Conservation (phyloP, 2,888 invertebrate genomes). For the Cyaniris semiargus region DNA sequence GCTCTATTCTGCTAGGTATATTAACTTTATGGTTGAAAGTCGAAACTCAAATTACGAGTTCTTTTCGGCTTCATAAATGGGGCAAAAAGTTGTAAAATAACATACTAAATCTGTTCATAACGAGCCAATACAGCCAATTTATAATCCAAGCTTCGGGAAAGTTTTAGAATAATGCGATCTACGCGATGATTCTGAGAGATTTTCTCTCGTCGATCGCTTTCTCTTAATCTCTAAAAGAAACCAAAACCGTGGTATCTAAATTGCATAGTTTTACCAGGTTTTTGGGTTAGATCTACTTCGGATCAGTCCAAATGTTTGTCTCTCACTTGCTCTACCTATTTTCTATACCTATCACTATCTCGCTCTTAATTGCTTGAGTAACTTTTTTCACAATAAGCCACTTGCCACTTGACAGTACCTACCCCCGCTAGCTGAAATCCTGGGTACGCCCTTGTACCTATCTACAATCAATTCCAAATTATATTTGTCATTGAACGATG, state of each 20-base stretch:
- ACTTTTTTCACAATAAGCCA: too few species aligned
- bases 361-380: too few species aligned
- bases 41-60: not conserved
- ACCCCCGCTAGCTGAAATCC: too few species aligned
- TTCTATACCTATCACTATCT: too few species aligned
- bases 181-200: not conserved
- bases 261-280: not conserved
- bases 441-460: too few species aligned
- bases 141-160: not conserved
- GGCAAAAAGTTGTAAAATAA: not conserved
- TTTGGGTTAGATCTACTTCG: not conserved
- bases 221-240: not conserved
- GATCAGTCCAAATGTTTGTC: too few species aligned
- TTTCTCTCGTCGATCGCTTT: not conserved
- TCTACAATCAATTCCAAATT: not conserved
- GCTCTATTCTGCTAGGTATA: too few species aligned
- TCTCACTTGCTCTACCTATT: too few species aligned
- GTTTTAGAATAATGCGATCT: constrained; percentile 13
- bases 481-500: constrained; percentile 18
- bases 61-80: not conserved
- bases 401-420: too few species aligned
- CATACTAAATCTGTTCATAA: not conserved
- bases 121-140: not conserved
- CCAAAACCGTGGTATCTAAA: not conserved
- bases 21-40: too few species aligned